These are phyloP conservation scores for Ceratotherium simum DNA, from an alignment of 2,113 vertebrate species.

Conservation along the genomic window DNA sequence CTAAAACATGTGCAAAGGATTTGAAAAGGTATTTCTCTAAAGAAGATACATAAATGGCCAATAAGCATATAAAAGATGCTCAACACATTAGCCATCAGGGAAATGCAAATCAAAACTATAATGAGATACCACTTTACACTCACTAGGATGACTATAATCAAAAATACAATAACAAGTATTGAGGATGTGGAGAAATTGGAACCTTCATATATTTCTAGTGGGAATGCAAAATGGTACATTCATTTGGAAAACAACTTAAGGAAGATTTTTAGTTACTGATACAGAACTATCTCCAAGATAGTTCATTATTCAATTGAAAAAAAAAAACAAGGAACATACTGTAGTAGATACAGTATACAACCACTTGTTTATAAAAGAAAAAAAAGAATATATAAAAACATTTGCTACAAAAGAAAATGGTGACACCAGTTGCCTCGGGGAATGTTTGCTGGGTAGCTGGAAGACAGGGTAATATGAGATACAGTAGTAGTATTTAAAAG, in stretches of 20 bases:
- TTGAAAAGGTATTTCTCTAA: neutral
- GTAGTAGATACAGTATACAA: neutral
- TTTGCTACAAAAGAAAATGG: conserved; percentile 1
- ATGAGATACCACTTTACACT: neutral
- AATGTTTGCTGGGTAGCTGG: neutral
- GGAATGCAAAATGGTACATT: neutral
- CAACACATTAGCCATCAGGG: neutral
- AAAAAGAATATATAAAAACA: neutral
- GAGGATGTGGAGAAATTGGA: neutral
- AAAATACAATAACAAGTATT: neutral
- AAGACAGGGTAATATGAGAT: neutral
- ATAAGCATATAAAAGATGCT: neutral
- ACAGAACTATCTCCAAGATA: neutral
- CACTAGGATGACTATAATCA: neutral
- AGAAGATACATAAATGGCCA: neutral
- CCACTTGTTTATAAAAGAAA: neutral
- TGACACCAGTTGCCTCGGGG: neutral
- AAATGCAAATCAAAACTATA: conserved; percentile 37
- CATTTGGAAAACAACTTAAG: conserved; percentile 2
- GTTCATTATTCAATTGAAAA: neutral
- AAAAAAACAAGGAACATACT: neutral
- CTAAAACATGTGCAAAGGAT: neutral
- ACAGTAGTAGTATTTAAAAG: neutral
- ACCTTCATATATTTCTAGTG: neutral
- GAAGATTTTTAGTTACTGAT: neutral